Evolutionary conservation across 2,113 vertebrate species (phyloP), one percentile per base, ranked within the genome.

Genomic region (Hemibates koningsi): DNA sequence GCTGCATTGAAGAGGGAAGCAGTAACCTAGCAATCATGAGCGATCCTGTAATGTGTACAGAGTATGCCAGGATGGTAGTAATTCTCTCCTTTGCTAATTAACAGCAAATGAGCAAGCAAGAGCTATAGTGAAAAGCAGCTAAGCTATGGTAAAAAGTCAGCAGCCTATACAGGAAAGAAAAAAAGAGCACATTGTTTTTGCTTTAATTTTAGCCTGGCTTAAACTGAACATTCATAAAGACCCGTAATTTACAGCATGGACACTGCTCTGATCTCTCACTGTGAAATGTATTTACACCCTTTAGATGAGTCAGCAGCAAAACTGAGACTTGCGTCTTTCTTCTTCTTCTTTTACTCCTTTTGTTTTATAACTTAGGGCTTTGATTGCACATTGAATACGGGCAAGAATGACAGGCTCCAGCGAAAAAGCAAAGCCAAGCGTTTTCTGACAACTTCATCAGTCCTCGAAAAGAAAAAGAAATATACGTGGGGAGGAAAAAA

Each of bases 371-470:
- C 73, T 88, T 50, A 5, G 24, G 76, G 80, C 82, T 93, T 93
- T 91, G 88, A 91, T 92, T 93, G 88, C 84, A 88, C 32, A 8
- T 32, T 32, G 78, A 90, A 89, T 16, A 45, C 68, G 3, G 13
- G 85, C 79, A 38, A 82, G 89, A 93, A 86, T 86, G 93, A 89
- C 90, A 85, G 85, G 86, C 85, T 73, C 82, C 81, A 19, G 85
- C 7, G n/a, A 91, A 93, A 93, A 41, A 88, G 90, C 93, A 83
- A 81, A 92, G 85, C 63, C 29, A 84, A 91, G 94, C 90, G 54
- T 92, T 93, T 93, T 92, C 83, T 92, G 90, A 94, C 90, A 89
- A 92, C 88, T 91, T 91, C 85, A 91, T 91, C 88, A 80, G 82
- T 83, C 73, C 68, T 73, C 1, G 36, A 45, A 80, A 76, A 81